Conservation (phyloP, 37 sponge, comb jelly and placozoan genomes). For the Aplysina aerophoba region DNA sequence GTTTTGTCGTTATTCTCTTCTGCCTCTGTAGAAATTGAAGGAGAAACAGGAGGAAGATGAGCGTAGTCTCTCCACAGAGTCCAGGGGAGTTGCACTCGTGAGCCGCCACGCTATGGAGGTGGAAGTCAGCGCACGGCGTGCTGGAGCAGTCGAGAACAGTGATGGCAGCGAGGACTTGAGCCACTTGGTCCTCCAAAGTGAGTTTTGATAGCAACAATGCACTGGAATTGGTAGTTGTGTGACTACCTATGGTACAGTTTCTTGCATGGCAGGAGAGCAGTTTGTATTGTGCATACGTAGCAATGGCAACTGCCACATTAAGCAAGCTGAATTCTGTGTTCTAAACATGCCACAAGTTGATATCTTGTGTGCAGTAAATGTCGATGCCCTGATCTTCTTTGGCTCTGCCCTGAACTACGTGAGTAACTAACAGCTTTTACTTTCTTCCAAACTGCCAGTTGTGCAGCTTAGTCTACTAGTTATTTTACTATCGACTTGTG, state of each 20-base stretch:
- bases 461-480: too few species aligned
- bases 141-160: background rate
- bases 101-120: conserved; percentile 62
- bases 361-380: too few species aligned
- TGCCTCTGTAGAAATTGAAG: background rate
- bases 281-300: too few species aligned
- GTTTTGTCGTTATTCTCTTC: background rate
- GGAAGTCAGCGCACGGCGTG: conserved; percentile 44
- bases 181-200: conserved; percentile 35
- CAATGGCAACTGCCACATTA: too few species aligned
- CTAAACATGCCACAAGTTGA: too few species aligned
- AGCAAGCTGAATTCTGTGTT: too few species aligned
- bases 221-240: background rate
- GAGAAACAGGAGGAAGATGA: background rate
- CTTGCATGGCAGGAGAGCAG: too few species aligned
- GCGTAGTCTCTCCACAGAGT: background rate
- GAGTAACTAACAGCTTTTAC: too few species aligned
- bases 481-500: background rate
- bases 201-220: background rate
- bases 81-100: background rate
- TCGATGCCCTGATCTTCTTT: too few species aligned
- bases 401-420: too few species aligned
- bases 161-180: conserved; percentile 26
- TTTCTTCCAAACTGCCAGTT: too few species aligned
- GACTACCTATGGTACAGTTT: too few species aligned